Base-by-base conservation (phyloP, 2,113 vertebrate species). In the Lampris megalopsis region DNA sequence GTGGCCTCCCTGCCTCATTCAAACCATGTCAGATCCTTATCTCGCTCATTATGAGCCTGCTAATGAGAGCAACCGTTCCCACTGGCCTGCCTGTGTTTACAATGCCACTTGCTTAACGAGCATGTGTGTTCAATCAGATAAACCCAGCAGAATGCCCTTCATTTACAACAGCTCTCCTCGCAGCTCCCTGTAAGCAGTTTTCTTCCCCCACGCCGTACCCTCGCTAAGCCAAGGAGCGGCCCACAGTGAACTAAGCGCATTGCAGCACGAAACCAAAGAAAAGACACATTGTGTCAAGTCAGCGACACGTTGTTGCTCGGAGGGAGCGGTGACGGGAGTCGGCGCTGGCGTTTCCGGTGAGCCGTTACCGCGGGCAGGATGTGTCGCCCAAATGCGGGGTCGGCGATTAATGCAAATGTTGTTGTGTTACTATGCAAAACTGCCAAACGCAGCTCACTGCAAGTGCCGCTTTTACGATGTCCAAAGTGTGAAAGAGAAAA, bases 101-200 rank as follows among this genome's bases (percentile, higher is more conserved):
- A 81, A 68, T 75, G 68, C 73, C 85, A 88, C 80, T 86, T 78
- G 62, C 77, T 81, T 91, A 84, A 91, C 45, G 47, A 90, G 78
- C 88, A 91, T 85, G 82, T 91, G 91, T 68, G 84, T 88, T 80
- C 70, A 89, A 92, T 91, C 85, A 89, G 79, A 90, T 86, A 84
- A 90, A 89, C 77, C 66, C 68, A 79, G 38, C 72, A 88, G 65
- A 86, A 86, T 74, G 75, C 73, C 75, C 86, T 83, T 86, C 73
- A 83, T 87, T 88, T 82, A 81, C 73, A 83, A 63, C 63, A 74
- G 73, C 59, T 86, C 68, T 64, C 57, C 63, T 54, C 1, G 78
- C 83, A 80, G 76, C 85, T 74, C 68, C 61, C 62, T 68, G 49
- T 68, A 74, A 90, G 79, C 56, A 67, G 43, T 52, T 35, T 57